Evolutionary conservation across 2,888 invertebrate species (phyloP), one percentile per base, ranked within the genome.

Genomic region (Polylopha cassiicola): DNA sequence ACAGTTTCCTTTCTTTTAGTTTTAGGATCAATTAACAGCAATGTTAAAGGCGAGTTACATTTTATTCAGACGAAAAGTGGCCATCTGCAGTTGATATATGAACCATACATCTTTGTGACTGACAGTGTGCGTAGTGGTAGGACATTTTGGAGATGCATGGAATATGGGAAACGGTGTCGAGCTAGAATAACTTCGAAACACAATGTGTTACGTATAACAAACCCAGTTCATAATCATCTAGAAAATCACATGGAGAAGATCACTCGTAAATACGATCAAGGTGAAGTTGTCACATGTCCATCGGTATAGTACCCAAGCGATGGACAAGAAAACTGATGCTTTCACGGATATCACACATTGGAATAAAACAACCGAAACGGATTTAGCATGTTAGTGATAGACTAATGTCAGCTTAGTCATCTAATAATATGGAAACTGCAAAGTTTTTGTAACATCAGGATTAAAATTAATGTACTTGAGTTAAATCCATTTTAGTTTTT

Each of bases 121-220:
- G 85, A 85, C 61, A 81, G 85, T 61, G 84, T 85, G 32, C 71
- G 85, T 4, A 84, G 85, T 51, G 86, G 85, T 4, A 65, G 85
- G 28, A 86, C 86, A 3, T 84, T 86, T 51, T 86, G 86, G 86
- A 64, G 84, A 27, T 86, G 86, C 51, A 81, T 84, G 80, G 85
- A 85, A 45, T 85, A 85, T 44, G 79, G 82, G 9, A 82, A 77
- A 51, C 70, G 82, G 26, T 85, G 85, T 55, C 73, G 85, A n/a
- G 85, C 85, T 5, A 67, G 85, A 43, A 85, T 85, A 42, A 85
- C 85, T 2, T 85, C 85, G 5, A 85, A 85, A 59, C 79, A 84
- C 52, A 85, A 85, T 51, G 57, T 81, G 4, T 51, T 85, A 20
- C 66, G 71, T 44, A 73, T 85, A 46, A 85, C 85, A n/a, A 85